Percentiles rank a stretch among this genome's conserved stretches.
Evolutionary conservation across 2,888 invertebrate genomes (phyloP).

Genomic region (Lysandra bellargus): DNA sequence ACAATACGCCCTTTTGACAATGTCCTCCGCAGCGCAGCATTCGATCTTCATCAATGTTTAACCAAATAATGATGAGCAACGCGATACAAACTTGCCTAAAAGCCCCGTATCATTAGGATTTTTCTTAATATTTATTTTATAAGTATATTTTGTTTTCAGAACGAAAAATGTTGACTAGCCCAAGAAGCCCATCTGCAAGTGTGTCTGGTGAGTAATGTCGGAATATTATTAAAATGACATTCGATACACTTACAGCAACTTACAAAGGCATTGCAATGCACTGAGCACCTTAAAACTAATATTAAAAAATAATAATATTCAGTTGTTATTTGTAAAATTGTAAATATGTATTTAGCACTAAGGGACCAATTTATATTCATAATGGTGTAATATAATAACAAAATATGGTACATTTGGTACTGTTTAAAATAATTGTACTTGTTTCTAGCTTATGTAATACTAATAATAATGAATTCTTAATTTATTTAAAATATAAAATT

Average conservation of each 20-base stretch:
- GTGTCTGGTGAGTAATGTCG: constrained; percentile 63
- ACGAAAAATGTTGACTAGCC: constrained; percentile 66
- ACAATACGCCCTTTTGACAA: too few relatives aligned
- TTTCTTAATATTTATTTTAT: too few relatives aligned
- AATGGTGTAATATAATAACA: neutral
- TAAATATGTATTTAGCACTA: neutral
- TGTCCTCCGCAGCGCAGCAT: too few relatives aligned
- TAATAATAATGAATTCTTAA: neutral
- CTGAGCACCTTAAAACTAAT: neutral
- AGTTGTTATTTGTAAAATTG: too few relatives aligned
- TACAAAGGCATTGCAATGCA: neutral
- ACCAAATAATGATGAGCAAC: too few relatives aligned
- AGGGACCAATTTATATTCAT: neutral
- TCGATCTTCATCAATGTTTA: too few relatives aligned
- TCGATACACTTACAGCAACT: constrained; percentile 15
- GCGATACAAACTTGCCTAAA: too few relatives aligned
- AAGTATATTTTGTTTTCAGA: constrained; percentile 54
- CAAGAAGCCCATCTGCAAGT: constrained; percentile 73
- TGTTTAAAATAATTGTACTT: neutral
- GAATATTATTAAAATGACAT: constrained; percentile 7
- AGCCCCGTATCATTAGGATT: too few relatives aligned
- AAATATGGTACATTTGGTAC: neutral
- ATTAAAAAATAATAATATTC: too few relatives aligned
- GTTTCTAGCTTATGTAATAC: neutral
- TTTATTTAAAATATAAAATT: neutral